Conservation (phyloP, 2,888 invertebrate genomes). For the Cephus spinipes region DNA sequence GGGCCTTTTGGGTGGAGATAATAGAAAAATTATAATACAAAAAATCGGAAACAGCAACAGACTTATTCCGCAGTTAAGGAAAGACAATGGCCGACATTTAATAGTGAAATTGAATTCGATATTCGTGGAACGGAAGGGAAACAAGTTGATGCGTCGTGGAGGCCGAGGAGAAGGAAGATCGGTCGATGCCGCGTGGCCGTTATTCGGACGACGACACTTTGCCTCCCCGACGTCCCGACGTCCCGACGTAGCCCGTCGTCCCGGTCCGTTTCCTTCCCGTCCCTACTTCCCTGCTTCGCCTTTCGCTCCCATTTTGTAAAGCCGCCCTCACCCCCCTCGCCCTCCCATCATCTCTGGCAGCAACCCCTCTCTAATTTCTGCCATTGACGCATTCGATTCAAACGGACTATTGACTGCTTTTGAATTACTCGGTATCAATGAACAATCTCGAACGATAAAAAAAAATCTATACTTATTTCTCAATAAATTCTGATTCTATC, state of each 20-base stretch:
- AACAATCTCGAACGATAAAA: background rate
- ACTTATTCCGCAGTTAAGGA: background rate
- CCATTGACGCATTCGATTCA: background rate
- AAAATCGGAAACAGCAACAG: background rate
- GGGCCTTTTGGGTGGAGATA: background rate
- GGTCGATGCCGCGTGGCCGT: slow-evolving; percentile 67
- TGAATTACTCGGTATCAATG: background rate
- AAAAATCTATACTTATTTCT: background rate
- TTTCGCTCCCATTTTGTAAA: slow-evolving; percentile 44
- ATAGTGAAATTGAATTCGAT: slow-evolving; percentile 62
- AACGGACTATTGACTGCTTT: background rate
- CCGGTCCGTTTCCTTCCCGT: slow-evolving; percentile 33
- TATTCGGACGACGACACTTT: slow-evolving; percentile 68
- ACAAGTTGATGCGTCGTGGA: slow-evolving; percentile 63
- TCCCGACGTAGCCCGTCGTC: slow-evolving; percentile 33
- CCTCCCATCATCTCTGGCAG: background rate
- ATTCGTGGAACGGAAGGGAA: slow-evolving; percentile 64
- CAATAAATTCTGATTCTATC: no score
- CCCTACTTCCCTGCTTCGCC: slow-evolving; percentile 35
- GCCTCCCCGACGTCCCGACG: slow-evolving; percentile 58
- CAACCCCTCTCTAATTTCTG: background rate
- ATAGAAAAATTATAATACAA: background rate
- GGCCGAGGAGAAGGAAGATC: slow-evolving; percentile 58
- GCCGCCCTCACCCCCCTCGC: slow-evolving; percentile 24
- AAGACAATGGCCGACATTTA: slow-evolving; percentile 24